phyloP scores from a whole-genome alignment of 2,113 vertebrate genomes.

The Peromyscus leucopus region DNA sequence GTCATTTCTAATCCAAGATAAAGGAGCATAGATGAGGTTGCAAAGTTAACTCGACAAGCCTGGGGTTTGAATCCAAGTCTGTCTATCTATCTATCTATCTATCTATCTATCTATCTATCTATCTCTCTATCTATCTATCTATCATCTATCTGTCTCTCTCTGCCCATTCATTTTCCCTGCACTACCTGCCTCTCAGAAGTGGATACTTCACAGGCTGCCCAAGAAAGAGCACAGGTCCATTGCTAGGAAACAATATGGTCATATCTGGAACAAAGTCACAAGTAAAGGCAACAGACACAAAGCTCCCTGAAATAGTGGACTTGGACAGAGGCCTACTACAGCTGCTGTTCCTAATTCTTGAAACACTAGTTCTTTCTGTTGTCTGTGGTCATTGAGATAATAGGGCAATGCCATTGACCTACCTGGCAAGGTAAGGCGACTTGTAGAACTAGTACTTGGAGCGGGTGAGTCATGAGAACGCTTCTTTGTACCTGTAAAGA shows the following conservation, averaged over 20 bases:
- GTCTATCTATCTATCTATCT: background rate
- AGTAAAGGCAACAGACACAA: background rate
- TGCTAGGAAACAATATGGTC: no score
- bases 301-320: background rate
- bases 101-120: background rate
- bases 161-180: background rate
- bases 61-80: constrained; percentile 15
- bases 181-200: background rate
- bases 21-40: background rate
- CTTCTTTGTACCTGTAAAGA: constrained; percentile 79
- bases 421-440: constrained; percentile 86
- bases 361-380: background rate
- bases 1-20: background rate
- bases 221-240: background rate
- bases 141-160: background rate
- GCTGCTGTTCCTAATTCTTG: background rate
- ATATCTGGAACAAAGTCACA: background rate
- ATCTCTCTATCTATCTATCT: background rate
- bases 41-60: background rate
- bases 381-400: background rate
- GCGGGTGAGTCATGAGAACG: constrained; percentile 70
- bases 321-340: background rate
- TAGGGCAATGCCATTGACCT: background rate
- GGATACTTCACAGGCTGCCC: background rate
- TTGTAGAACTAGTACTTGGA: constrained; percentile 64